phyloP scores from a whole-genome alignment of 1,140 invertebrate genomes.

The Eurytemora carolleeae region DNA sequence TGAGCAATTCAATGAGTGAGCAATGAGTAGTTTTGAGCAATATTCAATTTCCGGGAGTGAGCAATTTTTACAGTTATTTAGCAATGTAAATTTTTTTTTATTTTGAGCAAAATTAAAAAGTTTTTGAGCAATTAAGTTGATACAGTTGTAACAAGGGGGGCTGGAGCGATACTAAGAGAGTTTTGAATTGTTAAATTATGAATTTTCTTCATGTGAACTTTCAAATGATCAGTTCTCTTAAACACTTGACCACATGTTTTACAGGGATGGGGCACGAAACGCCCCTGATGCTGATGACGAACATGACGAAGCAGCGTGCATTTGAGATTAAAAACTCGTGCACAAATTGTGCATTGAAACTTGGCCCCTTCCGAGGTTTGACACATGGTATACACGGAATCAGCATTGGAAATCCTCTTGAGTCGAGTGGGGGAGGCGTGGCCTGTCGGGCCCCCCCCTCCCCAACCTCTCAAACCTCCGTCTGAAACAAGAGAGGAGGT shows the following conservation, averaged over 20 bases:
- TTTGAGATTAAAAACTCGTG: slow-evolving; percentile 12
- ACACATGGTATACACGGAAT: slow-evolving; percentile 8
- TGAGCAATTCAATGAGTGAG: too few species aligned
- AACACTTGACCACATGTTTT: slow-evolving; percentile 10
- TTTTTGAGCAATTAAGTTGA: neutral
- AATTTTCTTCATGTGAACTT: slow-evolving; percentile 15
- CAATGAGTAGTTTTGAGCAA: neutral
- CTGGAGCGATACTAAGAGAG: neutral
- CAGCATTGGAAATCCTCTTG: slow-evolving; percentile 10
- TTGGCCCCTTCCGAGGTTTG: slow-evolving; percentile 8
- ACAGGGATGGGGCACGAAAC: slow-evolving; percentile 13
- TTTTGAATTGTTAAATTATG: neutral
- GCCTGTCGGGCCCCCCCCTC: neutral
- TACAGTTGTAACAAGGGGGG: neutral
- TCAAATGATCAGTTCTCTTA: slow-evolving; percentile 13
- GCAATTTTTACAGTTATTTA: too few species aligned
- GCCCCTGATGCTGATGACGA: slow-evolving; percentile 13
- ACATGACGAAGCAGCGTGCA: slow-evolving; percentile 14
- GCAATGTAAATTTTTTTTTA: too few species aligned
- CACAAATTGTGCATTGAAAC: slow-evolving; percentile 8
- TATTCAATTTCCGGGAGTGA: neutral
- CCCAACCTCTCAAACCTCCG: neutral
- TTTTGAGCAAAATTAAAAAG: neutral
- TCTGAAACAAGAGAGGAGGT: neutral
- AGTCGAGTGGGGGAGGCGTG: slow-evolving; percentile 5